Evolutionary conservation across 1,140 invertebrate species (phyloP), one percentile per base, ranked within the genome.

Genomic region (Drosophila novamexicana): DNA sequence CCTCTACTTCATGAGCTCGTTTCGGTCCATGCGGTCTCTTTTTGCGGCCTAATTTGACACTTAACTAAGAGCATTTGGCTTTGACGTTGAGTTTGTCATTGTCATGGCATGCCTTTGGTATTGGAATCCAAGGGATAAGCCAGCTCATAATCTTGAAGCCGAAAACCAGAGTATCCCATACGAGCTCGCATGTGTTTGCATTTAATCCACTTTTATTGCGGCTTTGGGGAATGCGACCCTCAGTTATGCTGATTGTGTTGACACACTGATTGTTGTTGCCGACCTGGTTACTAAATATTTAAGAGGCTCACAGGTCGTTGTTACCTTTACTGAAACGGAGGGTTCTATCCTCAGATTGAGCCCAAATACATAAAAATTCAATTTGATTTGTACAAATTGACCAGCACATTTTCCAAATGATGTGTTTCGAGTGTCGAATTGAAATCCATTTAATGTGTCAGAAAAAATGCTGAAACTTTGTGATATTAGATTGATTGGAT

Each of bases 151-250:
- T 58, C 50, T 57, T 37, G 45, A 53, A 49, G 56, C 29, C 39
- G 9, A 29, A 34, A 40, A 57, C 5, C 16, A 39, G 29, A 47
- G 29, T 18, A 29, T 34, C 34, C 34, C 16, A 56, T 37, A 50
- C 72, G 83, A 66, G 42, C 76, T 58, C 78, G 67, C 81, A 86
- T 78, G 78, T 85, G 67, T 66, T 81, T 79, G 77, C 76, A 76
- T 83, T 88, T 86, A 88, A 88, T 86, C 83, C 82, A 82, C 71
- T 88, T 86, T 86, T 82, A 85, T 86, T 79, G 76, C 56, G 77
- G 77, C 49, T 61, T 50, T 71, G 72, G 58, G 68, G 40, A 1
- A 6, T 18, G 53, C 32, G 61, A 49, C 71, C 79, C 68, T 79
- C 72, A 54, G 79, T 82, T 88, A 79, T 79, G 82, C 79, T 88